Evolutionary conservation across 23 tunicate species (phyloP), one percentile per base, ranked within the genome.

Genomic region (Halocynthia aurantium): DNA sequence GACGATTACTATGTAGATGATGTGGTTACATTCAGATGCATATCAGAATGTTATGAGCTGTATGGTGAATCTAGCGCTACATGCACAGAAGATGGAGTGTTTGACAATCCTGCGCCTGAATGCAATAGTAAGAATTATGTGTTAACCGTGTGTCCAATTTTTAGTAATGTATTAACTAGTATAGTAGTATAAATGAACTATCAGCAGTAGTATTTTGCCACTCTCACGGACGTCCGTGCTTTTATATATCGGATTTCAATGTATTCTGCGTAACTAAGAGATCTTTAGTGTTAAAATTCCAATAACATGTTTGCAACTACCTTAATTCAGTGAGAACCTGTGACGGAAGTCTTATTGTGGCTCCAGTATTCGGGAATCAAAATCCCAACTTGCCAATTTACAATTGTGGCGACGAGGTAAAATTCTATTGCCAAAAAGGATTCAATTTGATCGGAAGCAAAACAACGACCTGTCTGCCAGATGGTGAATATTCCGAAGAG

Each of bases 361-460:
- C 44, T 31, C 44, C 44, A 31, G 44, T 31, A 31, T 31, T 31
- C 44, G 44, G 44, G 44, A 31, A 31, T 1, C 44, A 31, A 31
- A 4, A 31, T 31, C 44, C 4, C 44, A 31, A 31, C 44, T 31
- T 31, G 44, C 44, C 74, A 19, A 52, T 13, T 20, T 84, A 84
- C 58, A 50, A 60, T 8, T 78, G 71, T 7, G 70, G 73, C 7
- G 90, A 85, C 20, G 19, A 44, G 10, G 76, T 81, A 9, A 62
- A 56, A 11, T 72, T 71, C 31, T 51, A 62, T 8, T 81, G 85
- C 68, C 57, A 72, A 10, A 19, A 8, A 8, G 85, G 85, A 21
- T 81, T 56, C 67, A 81, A 40, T 72, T 78, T 81, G 5, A 71
- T 72, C 13, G 85, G 85, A 8, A 70, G 55, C 15, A 40, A 58